Evolutionary conservation across 2,797 vertebrate genomes (phyloP).

Genomic region (Nothura maculosa): DNA sequence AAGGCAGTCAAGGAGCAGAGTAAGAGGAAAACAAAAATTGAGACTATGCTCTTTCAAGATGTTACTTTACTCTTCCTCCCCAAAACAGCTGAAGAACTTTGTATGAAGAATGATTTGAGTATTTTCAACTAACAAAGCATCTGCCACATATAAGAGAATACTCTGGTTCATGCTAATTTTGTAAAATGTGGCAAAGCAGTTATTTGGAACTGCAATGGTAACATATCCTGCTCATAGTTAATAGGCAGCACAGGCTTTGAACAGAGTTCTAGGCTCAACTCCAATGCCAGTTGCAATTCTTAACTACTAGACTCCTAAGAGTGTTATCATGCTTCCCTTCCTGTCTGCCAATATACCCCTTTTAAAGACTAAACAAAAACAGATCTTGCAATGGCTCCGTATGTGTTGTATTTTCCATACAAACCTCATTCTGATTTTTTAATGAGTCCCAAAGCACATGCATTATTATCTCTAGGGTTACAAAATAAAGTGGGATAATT

Average conservation of each 20-base stretch:
- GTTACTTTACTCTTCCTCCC: background rate
- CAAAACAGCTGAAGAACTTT: background rate
- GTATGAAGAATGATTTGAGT: background rate
- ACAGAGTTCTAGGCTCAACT: background rate
- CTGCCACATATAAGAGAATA: background rate
- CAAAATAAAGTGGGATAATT: background rate
- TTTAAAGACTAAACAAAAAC: background rate
- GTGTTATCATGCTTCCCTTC: background rate
- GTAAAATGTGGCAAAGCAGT: rapidly evolving
- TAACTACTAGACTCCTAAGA: background rate
- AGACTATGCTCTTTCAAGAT: rapidly evolving
- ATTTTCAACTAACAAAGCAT: background rate
- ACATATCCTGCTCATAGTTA: background rate
- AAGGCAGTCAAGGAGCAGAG: background rate
- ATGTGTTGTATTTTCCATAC: background rate
- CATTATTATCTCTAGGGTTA: background rate
- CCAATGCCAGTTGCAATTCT: background rate
- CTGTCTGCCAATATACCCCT: background rate
- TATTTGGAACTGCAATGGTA: background rate
- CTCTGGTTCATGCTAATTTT: background rate
- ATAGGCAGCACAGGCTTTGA: background rate
- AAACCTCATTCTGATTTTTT: background rate
- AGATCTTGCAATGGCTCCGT: background rate
- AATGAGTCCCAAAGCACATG: background rate
- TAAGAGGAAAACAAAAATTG: background rate